Base-by-base conservation (phyloP, 2,797 vertebrate genomes). In the Astyanax mexicanus region DNA sequence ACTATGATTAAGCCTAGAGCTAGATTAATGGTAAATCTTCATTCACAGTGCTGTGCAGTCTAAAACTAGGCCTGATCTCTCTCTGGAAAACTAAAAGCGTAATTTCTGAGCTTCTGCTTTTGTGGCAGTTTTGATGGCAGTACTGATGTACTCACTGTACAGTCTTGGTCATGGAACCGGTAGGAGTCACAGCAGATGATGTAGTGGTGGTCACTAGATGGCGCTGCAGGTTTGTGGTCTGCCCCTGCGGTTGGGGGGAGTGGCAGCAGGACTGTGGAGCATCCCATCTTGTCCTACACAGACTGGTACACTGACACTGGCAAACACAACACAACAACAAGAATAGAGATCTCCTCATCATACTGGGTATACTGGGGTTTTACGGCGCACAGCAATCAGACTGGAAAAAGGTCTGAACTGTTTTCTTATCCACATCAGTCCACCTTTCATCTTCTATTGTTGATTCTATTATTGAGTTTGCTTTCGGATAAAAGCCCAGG, bases 191-290 rank as follows among this genome's bases (percentile, higher is more conserved):
- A 1, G 67, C 13, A 70, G 12, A 23, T 12, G 10, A 19, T 13
- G 6, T 4, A 6, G 79, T 67, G 0, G 0, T 13, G 0, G 74
- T 81, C 93, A 92, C 92, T 93, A 94, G 93, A 93, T 93, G 93
- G 93, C 89, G 89, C 90, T 92, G 87, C 85, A 89, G 90, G 92
- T 92, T 90, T 92, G 90, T 91, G 87, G 40, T 62, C 79, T 35
- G 70, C 19, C 5, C 51, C 44, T 77, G 44, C 27, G 12, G 32
- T 2, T 49, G 45, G 42, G 10, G 6, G 37, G 3, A 25, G 38
- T 60, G 25, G 29, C 65, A 44, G 68, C 25, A 25, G 38, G 32
- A 49, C 38, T n/a, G 65, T 27, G n/a, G 60, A 57, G 37, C 44
- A 76, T 58, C 44, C 65, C 64, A 8, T 75, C 52, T 51, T 45